These are phyloP conservation scores for Lutjanus erythropterus DNA, from an alignment of 2,113 vertebrate species.

Conservation along the genomic window DNA sequence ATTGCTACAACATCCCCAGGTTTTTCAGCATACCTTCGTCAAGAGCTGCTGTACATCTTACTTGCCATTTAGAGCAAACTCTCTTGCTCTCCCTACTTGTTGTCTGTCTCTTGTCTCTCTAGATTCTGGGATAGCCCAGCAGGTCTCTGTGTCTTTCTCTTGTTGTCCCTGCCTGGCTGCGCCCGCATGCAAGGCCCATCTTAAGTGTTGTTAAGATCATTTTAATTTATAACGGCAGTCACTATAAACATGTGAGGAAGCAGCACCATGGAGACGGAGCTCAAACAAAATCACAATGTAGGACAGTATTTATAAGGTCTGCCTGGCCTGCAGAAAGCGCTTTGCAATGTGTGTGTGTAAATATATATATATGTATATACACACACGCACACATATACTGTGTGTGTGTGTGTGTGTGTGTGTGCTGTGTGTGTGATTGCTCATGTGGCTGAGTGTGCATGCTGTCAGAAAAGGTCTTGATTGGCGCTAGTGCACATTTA, in stretches of 20 bases:
- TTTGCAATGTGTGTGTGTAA: constrained; percentile 25
- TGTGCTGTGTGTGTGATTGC: constrained; percentile 29
- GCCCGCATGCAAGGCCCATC: constrained; percentile 69
- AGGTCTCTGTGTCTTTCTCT: constrained; percentile 51
- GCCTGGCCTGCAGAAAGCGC: constrained; percentile 63
- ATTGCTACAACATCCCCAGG: background rate
- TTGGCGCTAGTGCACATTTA: constrained; percentile 53
- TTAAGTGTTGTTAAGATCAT: constrained; percentile 87
- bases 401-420: constrained; percentile 22
- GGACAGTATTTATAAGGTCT: constrained; percentile 85
- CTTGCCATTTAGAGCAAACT: constrained; percentile 1
- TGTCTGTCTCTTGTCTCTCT: constrained; percentile 44
- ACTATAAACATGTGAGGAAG: constrained; percentile 88
- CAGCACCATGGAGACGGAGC: constrained; percentile 85
- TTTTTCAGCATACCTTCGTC: constrained; percentile 1
- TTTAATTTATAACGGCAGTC: constrained; percentile 87
- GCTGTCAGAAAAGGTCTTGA: constrained; percentile 58
- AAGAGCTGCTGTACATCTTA: constrained; percentile 15
- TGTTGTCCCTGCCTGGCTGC: constrained; percentile 65
- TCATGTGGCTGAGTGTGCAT: constrained; percentile 45
- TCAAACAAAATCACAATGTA: constrained; percentile 89
- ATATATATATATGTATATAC: background rate
- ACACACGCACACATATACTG: background rate
- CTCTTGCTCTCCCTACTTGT: background rate
- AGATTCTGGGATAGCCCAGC: constrained; percentile 57